Base-by-base conservation (phyloP, 2,888 invertebrate species). In the Celastrina argiolus region DNA sequence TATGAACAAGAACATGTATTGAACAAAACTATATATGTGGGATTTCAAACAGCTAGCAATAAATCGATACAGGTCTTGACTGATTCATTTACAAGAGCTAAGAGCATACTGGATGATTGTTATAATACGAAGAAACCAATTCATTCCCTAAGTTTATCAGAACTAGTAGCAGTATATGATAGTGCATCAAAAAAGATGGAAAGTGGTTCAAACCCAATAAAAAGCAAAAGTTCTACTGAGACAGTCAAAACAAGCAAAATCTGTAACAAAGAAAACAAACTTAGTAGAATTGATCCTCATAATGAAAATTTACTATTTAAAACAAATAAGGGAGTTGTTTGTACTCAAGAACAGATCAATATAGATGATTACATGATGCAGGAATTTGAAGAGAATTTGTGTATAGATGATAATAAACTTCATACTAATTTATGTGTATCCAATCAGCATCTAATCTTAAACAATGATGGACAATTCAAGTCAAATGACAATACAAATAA, bases 1-100 rank as follows among this genome's bases (percentile, higher is more conserved):
- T 77, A 80, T 68, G 74, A 83, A 12, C 69, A 80, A 66, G 70
- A 78, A 58, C 73, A 78, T 69, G 74, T 81, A 63, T 70, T 87
- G 56, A 82, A 87, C 34, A 81, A 82, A 74, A 83, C 82, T 22
- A 81, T 88, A 78, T 87, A 78, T 81, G 87, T 89, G 10, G 87
- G 86, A 0, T 90, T 90, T 69, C 88, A 87, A 73, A 89, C 90
- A 45, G 86, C 87, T 18, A 90, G 84, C 70, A 84, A 90, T 70
- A 88, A 83, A 61, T 81, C 84, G 45, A 88, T 89, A 72, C 81
- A 85, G 75, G 76, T 90, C 45, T 73, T 70, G 56, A 76, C 81
- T 56, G 79, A 81, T 12, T 85, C 87, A 12, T 87, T 83, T 73
- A 71, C 68, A 22, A 87, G 81, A 75, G 88, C 88, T 1, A 79